Evolutionary conservation across 35 echinoderm and acorn worm species (phyloP).

Genomic region (Apostichopus japonicus): DNA sequence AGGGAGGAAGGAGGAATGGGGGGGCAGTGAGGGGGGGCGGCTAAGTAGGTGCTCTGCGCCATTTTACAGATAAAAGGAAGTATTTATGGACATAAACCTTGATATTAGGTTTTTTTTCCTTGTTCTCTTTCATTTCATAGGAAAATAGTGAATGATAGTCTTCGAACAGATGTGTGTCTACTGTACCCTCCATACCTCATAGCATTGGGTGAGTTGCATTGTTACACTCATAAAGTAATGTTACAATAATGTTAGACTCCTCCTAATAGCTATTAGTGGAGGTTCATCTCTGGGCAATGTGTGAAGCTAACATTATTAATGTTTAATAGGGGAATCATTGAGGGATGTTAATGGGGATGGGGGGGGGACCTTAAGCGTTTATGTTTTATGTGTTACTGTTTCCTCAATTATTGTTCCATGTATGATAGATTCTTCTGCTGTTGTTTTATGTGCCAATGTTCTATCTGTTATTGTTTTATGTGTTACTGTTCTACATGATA

Average conservation of each 20-base stretch:
- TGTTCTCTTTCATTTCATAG: constrained; percentile 38
- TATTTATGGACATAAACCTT: too few species aligned
- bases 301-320: not conserved
- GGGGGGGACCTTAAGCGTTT: not conserved
- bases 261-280: not conserved
- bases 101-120: not conserved
- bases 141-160: constrained; percentile 98
- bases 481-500: not conserved
- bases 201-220: constrained; percentile 82
- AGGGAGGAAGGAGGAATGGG: too few species aligned
- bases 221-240: not conserved
- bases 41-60: too few species aligned
- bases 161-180: constrained; percentile 92
- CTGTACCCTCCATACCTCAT: constrained; percentile 97
- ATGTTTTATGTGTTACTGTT: not conserved
- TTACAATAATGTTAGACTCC: not conserved
- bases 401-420: not conserved
- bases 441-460: not conserved
- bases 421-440: not conserved
- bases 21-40: too few species aligned
- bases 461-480: not conserved
- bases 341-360: too few species aligned
- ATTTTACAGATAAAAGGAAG: too few species aligned
- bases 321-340: too few species aligned
- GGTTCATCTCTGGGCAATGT: too few species aligned